Percentiles rank a stretch among this genome's conserved stretches.
Conservation (phyloP, 2,888 invertebrate species). For the Tenthredo scrophulariae region DNA sequence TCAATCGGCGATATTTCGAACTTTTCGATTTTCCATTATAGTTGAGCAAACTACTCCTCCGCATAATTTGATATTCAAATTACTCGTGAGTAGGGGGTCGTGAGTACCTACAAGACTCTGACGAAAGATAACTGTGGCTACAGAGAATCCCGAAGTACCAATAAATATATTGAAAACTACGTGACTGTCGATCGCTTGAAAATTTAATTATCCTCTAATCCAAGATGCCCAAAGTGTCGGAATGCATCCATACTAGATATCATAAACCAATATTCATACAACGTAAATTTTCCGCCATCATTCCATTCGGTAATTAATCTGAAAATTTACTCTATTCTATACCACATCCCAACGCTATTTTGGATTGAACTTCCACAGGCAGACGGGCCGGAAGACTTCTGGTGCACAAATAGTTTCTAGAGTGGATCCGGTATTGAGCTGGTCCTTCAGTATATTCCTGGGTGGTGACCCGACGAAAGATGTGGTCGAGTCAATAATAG, state of each 20-base stretch:
- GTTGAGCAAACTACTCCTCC: background rate
- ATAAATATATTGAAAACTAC: background rate
- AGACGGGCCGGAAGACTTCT: background rate
- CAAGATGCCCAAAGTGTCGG: background rate
- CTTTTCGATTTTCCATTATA: background rate
- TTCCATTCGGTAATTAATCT: background rate
- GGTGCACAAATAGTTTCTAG: background rate
- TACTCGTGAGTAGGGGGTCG: background rate
- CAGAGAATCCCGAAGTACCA: background rate
- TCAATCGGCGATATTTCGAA: background rate
- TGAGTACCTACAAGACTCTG: background rate
- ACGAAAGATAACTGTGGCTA: background rate
- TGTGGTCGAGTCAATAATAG: conserved; percentile 40
- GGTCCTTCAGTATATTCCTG: background rate
- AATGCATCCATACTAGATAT: too few relatives aligned
- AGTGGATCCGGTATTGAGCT: conserved; percentile 30
- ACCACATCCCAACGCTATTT: background rate
- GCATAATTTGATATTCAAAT: background rate
- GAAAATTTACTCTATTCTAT: background rate
- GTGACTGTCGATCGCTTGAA: background rate
- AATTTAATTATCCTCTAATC: too few relatives aligned
- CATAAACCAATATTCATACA: background rate
- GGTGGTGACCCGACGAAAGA: background rate
- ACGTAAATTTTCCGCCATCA: background rate
- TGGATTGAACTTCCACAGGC: conserved; percentile 3